A percentile compares a stretch with the other conserved stretches of the same genome.
phyloP scores from a whole-genome alignment of 2,113 vertebrate species.

The Salvelinus namaycush region DNA sequence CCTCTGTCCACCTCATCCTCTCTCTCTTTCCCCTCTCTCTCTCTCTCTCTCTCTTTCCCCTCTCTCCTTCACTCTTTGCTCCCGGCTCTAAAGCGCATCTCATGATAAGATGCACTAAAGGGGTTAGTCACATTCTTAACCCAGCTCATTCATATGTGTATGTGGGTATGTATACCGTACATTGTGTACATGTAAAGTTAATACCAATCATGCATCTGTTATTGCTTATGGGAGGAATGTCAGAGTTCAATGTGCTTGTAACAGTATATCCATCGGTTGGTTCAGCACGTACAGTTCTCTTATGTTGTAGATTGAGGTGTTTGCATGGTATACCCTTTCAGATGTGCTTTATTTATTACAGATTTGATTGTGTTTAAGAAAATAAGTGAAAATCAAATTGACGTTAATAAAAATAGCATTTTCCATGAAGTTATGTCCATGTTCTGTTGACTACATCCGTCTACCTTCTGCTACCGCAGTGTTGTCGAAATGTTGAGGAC shows the following conservation, averaged over 20 bases:
- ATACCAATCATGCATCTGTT: constrained; percentile 29
- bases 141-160: constrained; percentile 39
- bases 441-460: not conserved
- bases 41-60: not conserved
- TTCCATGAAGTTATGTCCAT: constrained; percentile 22
- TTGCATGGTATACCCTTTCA: constrained; percentile 77
- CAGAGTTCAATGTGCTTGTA: constrained; percentile 33
- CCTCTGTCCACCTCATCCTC: not conserved
- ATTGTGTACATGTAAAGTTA: constrained; percentile 48
- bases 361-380: constrained; percentile 57
- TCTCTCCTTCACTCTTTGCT: not conserved
- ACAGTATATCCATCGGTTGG: constrained; percentile 43
- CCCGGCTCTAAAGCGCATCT: constrained; percentile 18
- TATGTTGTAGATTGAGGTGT: constrained; percentile 69
- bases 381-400: constrained; percentile 60
- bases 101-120: constrained; percentile 9
- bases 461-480: constrained; percentile 37
- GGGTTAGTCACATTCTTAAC: not conserved
- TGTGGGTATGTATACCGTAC: constrained; percentile 39
- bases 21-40: not conserved
- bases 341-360: constrained; percentile 85
- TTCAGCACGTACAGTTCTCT: constrained; percentile 31
- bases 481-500: constrained; percentile 65
- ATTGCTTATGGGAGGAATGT: too few relatives aligned
- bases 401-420: constrained; percentile 49